Evolutionary conservation across 2,888 invertebrate genomes (phyloP).

Genomic region (Altica lythri): DNA sequence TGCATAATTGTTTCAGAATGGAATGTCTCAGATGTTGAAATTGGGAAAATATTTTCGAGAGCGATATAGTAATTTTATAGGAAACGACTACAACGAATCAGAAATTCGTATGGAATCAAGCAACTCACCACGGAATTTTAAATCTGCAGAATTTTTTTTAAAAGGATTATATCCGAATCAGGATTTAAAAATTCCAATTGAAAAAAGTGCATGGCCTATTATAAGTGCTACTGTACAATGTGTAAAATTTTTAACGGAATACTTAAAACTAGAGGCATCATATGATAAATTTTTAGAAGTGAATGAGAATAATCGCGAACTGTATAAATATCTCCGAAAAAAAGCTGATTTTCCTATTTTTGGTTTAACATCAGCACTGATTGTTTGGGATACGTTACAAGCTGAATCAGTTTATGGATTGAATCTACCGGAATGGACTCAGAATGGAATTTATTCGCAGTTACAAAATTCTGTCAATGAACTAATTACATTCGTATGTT

Average conservation of each 20-base stretch:
- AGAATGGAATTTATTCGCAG: conserved; percentile 7
- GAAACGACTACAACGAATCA: conserved; percentile 1
- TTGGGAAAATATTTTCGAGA: conserved; percentile 21
- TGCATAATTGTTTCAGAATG: too few relatives aligned
- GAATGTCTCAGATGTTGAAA: conserved; percentile 13
- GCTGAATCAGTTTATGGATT: conserved; percentile 11
- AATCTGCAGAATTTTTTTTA: conserved; percentile 18
- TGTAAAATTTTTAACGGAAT: conserved; percentile 5
- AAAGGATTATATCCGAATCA: conserved; percentile 10
- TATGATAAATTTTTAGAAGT: conserved; percentile 11
- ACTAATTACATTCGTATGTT: conserved; percentile 14
- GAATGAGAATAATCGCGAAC: conserved; percentile 15
- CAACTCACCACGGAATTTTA: conserved; percentile 2
- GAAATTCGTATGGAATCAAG: conserved; percentile 14
- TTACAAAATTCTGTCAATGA: conserved; percentile 1
- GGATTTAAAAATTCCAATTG: conserved; percentile 11
- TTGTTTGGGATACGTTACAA: conserved; percentile 18
- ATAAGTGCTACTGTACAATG: conserved; percentile 10
- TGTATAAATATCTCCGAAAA: conserved; percentile 13
- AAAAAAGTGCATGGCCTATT: background rate
- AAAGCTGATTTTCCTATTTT: conserved; percentile 10
- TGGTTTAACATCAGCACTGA: conserved; percentile 1
- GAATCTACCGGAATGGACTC: conserved; percentile 24
- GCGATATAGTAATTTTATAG: conserved; percentile 12
- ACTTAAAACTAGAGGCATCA: conserved; percentile 4